phyloP scores from a whole-genome alignment of 2,888 invertebrate species.

The Mythimna albipuncta region DNA sequence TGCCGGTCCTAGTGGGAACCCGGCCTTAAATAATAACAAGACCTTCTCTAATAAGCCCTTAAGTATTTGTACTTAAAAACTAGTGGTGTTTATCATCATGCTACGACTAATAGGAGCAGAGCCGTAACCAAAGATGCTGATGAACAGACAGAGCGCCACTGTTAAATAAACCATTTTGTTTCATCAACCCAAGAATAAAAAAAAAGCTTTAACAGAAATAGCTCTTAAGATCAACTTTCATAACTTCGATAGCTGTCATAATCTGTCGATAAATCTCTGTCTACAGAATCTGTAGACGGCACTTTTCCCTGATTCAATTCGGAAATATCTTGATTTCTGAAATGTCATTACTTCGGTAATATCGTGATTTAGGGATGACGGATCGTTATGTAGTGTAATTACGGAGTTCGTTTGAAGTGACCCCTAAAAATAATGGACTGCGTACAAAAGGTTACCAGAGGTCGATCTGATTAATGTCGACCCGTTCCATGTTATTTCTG shows the following conservation, averaged over 20 bases:
- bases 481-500: slow-evolving; percentile 28
- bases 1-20: too few species aligned
- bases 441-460: slow-evolving; percentile 42
- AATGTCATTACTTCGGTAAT: slow-evolving; percentile 17
- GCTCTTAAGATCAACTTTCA: slow-evolving; percentile 1
- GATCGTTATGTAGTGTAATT: slow-evolving; percentile 14
- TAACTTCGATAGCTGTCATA: slow-evolving; percentile 13
- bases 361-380: slow-evolving; percentile 3
- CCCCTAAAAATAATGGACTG: slow-evolving; percentile 15
- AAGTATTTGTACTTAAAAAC: too few species aligned
- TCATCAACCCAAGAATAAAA: slow-evolving; percentile 13
- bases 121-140: too few species aligned
- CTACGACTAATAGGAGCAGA: too few species aligned
- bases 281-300: slow-evolving; percentile 17
- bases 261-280: slow-evolving; percentile 12
- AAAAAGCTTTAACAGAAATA: slow-evolving; percentile 1
- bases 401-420: slow-evolving; percentile 12
- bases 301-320: slow-evolving; percentile 37
- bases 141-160: too few species aligned
- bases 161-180: not conserved
- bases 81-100: too few species aligned
- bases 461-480: slow-evolving; percentile 32
- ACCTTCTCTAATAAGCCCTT: too few species aligned
- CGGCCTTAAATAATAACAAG: too few species aligned
- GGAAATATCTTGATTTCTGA: slow-evolving; percentile 14